phyloP scores from a whole-genome alignment of 2,888 invertebrate species.

The Philereme transversata region DNA sequence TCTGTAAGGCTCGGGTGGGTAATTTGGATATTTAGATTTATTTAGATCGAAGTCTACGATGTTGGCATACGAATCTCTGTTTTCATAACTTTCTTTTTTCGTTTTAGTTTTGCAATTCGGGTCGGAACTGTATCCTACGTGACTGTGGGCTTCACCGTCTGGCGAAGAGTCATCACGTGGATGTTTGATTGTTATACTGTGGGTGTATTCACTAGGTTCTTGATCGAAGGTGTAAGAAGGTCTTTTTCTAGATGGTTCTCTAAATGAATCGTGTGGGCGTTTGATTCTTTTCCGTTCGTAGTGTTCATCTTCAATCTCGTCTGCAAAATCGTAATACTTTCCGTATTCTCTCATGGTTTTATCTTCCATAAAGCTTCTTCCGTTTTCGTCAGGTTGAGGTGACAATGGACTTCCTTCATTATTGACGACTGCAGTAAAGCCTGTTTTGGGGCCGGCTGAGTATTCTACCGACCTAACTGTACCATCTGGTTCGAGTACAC shows the following conservation, averaged over 20 bases:
- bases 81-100: constrained; percentile 57
- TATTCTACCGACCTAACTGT: constrained; percentile 85
- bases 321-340: constrained; percentile 65
- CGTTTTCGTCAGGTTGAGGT: constrained; percentile 35
- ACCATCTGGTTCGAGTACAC: constrained; percentile 87
- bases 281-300: constrained; percentile 60
- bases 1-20: constrained; percentile 54
- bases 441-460: constrained; percentile 82
- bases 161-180: constrained; percentile 59
- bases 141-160: constrained; percentile 62
- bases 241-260: constrained; percentile 60
- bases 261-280: constrained; percentile 58
- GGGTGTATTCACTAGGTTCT: constrained; percentile 71
- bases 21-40: constrained; percentile 59
- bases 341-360: constrained; percentile 70
- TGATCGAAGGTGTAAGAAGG: constrained; percentile 61
- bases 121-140: constrained; percentile 66
- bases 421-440: constrained; percentile 84
- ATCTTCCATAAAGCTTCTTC: constrained; percentile 52
- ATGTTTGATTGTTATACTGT: constrained; percentile 71
- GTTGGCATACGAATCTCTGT: constrained; percentile 54
- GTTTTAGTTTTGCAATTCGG: constrained; percentile 73
- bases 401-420: constrained; percentile 62
- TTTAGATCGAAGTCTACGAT: constrained; percentile 57
- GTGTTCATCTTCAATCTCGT: constrained; percentile 61